Percentiles rank a stretch among this genome's conserved stretches.
Evolutionary conservation across 2,113 vertebrate genomes (phyloP).

Genomic region (Barnardius zonarius): DNA sequence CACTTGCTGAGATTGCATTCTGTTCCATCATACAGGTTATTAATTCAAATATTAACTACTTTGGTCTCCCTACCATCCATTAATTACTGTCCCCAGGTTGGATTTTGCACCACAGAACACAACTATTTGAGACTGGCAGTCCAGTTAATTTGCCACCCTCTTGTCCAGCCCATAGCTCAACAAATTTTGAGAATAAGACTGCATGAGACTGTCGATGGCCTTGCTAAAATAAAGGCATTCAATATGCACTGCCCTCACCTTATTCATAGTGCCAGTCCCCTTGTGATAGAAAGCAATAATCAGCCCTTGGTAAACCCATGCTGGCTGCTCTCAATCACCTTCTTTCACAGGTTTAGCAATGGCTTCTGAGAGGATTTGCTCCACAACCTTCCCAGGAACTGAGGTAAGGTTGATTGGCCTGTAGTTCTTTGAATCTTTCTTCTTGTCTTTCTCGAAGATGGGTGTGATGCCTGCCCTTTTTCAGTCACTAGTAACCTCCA

Average conservation of each 20-base stretch:
- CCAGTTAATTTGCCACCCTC: neutral
- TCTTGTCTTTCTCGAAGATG: neutral
- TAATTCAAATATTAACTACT: neutral
- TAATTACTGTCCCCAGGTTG: neutral
- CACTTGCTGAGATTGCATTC: neutral
- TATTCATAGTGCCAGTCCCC: neutral
- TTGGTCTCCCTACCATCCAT: neutral
- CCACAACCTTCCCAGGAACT: neutral
- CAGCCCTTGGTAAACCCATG: neutral
- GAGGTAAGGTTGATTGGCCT: neutral
- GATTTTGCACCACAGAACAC: neutral
- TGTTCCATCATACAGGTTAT: neutral
- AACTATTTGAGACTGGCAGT: neutral
- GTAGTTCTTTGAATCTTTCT: neutral
- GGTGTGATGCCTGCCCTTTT: neutral
- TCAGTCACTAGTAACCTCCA: neutral
- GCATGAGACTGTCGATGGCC: neutral
- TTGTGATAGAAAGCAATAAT: neutral
- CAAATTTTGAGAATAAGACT: neutral
- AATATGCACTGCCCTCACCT: neutral
- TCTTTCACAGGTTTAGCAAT: neutral
- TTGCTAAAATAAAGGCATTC: neutral
- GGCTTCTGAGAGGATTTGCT: neutral
- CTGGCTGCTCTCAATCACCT: neutral
- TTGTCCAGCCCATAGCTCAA: neutral